A percentile compares a stretch with the other conserved stretches of the same genome.
These are phyloP conservation scores for Ranitomeya imitator DNA, from an alignment of 2,113 vertebrate genomes.

Conservation along the genomic window DNA sequence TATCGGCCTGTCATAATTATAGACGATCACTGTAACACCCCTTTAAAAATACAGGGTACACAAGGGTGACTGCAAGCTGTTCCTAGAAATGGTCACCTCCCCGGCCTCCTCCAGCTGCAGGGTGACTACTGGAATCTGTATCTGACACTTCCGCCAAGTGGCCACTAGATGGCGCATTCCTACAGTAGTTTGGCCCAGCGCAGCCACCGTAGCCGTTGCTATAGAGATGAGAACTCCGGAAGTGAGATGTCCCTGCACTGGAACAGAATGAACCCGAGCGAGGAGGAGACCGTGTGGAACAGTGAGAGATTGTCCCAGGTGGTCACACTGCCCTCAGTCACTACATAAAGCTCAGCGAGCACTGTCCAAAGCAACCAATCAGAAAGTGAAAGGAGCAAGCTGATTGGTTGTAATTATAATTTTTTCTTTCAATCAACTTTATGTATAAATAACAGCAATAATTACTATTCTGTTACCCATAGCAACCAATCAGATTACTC, in stretches of 20 bases:
- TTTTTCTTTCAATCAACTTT: neutral
- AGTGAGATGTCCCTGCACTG: neutral
- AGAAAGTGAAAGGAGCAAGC: neutral
- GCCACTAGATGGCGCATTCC: neutral
- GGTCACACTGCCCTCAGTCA: neutral
- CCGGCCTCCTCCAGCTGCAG: too few species aligned
- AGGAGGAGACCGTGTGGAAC: neutral
- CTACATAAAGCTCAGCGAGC: too few species aligned
- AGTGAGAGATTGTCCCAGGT: conserved; percentile 61
- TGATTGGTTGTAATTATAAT: neutral
- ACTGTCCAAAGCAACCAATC: neutral
- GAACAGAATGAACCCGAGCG: fast-evolving
- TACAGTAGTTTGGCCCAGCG: neutral
- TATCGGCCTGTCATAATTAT: too few species aligned
- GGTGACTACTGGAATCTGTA: too few species aligned
- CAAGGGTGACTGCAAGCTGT: too few species aligned
- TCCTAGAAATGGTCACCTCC: too few species aligned
- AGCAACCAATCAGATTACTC: too few species aligned
- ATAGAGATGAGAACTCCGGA: conserved; percentile 17
- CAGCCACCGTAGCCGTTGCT: neutral
- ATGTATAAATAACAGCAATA: neutral
- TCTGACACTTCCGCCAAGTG: too few species aligned
- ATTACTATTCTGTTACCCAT: too few species aligned
- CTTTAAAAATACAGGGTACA: too few species aligned
- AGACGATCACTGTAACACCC: too few species aligned